Percentiles rank a stretch among this genome's conserved stretches.
phyloP scores from a whole-genome alignment of 2,888 invertebrate genomes.

The Hylaea fasciaria region DNA sequence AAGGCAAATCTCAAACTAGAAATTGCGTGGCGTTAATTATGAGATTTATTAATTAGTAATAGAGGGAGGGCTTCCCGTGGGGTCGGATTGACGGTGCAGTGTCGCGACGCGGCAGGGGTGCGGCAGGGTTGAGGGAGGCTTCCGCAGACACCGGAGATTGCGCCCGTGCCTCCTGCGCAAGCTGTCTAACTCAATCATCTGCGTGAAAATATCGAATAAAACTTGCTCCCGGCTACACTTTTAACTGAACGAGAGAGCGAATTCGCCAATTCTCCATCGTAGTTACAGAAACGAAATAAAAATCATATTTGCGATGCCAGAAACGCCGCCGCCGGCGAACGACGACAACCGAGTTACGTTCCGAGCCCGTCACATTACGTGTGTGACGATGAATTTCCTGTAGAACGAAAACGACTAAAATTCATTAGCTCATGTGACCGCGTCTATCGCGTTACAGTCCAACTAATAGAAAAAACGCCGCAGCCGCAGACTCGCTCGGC shows the following conservation, averaged over 20 bases:
- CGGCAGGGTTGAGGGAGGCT: conserved; percentile 47
- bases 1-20: conserved; percentile 21
- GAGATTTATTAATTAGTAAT: conserved; percentile 55
- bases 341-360: conserved; percentile 48
- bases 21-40: conserved; percentile 44
- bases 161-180: conserved; percentile 77
- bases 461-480: conserved; percentile 58
- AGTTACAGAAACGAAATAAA: conserved; percentile 59
- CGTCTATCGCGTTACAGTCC: conserved; percentile 59
- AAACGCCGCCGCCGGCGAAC: conserved; percentile 37
- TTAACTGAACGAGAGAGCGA: conserved; percentile 60
- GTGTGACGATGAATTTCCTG: conserved; percentile 64
- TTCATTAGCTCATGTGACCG: conserved; percentile 68
- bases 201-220: conserved; percentile 79
- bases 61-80: conserved; percentile 43
- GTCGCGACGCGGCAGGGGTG: conserved; percentile 37
- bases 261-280: conserved; percentile 53
- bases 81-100: conserved; percentile 52
- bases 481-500: conserved; percentile 58
- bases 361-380: conserved; percentile 47
- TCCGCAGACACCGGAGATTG: conserved; percentile 79
- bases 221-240: conserved; percentile 67
- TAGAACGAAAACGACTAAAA: conserved; percentile 60
- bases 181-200: conserved; percentile 79
- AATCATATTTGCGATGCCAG: conserved; percentile 52